A percentile compares a stretch with the other conserved stretches of the same genome.
phyloP scores from a whole-genome alignment of 2,113 vertebrate genomes.

The Daboia siamensis region DNA sequence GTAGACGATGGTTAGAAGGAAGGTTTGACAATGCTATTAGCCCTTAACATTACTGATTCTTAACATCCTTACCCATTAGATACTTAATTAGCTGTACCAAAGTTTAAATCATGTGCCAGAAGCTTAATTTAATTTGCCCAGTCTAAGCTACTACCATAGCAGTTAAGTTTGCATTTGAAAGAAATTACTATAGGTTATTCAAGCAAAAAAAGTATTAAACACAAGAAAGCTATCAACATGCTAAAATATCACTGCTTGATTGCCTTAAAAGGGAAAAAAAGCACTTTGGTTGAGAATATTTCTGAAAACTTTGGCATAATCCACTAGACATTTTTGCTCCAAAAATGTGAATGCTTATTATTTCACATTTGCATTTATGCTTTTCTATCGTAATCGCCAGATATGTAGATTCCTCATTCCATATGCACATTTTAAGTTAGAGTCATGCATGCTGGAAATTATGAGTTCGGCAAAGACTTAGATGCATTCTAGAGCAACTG shows the following conservation, averaged over 20 bases:
- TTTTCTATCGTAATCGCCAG: neutral
- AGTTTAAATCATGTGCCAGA: constrained; percentile 56
- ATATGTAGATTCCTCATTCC: neutral
- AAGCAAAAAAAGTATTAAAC: constrained; percentile 51
- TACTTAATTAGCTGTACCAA: constrained; percentile 64
- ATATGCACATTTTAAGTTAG: neutral
- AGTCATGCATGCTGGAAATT: neutral
- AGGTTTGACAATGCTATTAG: neutral
- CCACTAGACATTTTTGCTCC: neutral
- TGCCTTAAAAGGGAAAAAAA: constrained; percentile 22
- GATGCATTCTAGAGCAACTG: neutral
- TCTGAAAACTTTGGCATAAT: neutral
- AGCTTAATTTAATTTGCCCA: constrained; percentile 68
- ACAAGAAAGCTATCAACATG: constrained; percentile 31
- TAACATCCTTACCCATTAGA: constrained; percentile 59
- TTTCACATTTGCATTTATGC: neutral
- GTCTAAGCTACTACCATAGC: constrained; percentile 54
- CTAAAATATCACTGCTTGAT: constrained; percentile 4
- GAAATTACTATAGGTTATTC: constrained; percentile 45
- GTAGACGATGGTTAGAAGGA: neutral
- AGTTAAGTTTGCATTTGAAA: constrained; percentile 47
- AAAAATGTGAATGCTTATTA: neutral
- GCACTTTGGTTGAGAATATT: neutral
- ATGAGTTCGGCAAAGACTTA: neutral
- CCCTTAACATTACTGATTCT: neutral